Conservation (phyloP, 2,888 invertebrate genomes). For the Tyria jacobaeae region DNA sequence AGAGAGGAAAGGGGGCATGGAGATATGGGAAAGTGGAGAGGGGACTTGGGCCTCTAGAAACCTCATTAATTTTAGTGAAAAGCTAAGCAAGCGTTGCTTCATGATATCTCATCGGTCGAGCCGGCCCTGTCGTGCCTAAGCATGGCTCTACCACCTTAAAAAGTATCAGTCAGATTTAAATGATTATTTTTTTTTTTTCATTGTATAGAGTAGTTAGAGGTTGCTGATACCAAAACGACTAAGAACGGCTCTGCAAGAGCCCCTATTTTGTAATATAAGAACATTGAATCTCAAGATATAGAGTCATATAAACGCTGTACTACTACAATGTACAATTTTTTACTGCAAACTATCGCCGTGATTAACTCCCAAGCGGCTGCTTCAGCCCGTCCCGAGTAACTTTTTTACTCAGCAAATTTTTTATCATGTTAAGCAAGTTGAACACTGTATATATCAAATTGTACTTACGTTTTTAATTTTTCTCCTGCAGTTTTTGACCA, state of each 20-base stretch:
- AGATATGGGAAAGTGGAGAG: no score
- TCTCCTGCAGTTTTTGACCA: not conserved
- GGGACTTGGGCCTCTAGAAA: no score
- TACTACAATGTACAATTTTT: constrained; percentile 34
- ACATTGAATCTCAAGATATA: constrained; percentile 9
- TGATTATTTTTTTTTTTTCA: no score
- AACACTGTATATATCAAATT: constrained; percentile 1
- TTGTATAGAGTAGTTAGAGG: no score
- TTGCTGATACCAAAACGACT: no score
- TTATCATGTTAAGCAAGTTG: constrained; percentile 16
- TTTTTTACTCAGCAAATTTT: constrained; percentile 32
- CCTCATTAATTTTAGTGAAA: no score
- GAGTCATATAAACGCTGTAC: constrained; percentile 10
- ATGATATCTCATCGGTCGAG: no score
- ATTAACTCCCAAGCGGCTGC: constrained; percentile 43
- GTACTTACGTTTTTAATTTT: not conserved
- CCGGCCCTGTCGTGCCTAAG: no score
- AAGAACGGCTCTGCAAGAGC: not conserved
- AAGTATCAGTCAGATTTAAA: no score
- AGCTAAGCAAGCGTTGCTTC: no score
- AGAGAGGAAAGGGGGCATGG: no score
- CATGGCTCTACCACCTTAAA: no score
- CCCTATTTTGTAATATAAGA: not conserved
- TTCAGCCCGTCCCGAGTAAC: constrained; percentile 29
- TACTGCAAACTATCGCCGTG: constrained; percentile 33